A percentile compares a stretch with the other conserved stretches of the same genome.
These are phyloP conservation scores for Rhombomys opimus DNA, from an alignment of 2,113 vertebrate genomes.

Conservation along the genomic window DNA sequence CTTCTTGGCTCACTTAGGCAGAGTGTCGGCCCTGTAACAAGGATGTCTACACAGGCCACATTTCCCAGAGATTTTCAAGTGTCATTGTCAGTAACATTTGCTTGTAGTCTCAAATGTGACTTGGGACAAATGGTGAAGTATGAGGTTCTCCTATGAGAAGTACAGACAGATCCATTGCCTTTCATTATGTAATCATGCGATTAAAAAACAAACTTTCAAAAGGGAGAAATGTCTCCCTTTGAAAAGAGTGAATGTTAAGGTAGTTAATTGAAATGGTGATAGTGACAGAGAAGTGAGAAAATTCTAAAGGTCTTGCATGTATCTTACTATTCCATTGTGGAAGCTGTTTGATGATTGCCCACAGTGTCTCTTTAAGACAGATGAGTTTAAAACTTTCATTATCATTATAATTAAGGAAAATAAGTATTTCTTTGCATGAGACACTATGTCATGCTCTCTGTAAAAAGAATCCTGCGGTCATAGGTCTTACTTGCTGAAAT, in stretches of 20 bases:
- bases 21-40: neutral
- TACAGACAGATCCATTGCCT: neutral
- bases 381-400: constrained; percentile 29
- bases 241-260: neutral
- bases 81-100: neutral
- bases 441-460: neutral
- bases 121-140: neutral
- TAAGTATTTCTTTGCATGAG: neutral
- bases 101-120: neutral
- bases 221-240: neutral
- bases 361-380: neutral
- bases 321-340: neutral
- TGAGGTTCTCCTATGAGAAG: neutral
- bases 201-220: constrained; percentile 34
- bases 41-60: accelerated
- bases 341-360: neutral
- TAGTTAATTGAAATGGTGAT: neutral
- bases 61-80: neutral
- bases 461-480: neutral
- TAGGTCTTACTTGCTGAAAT: neutral
- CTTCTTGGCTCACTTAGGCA: accelerated
- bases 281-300: neutral
- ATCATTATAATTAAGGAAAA: constrained; percentile 42
- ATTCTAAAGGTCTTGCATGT: neutral
- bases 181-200: neutral